Evolutionary conservation across 2,797 vertebrate genomes (phyloP).

Genomic region (Scarus forsteni): DNA sequence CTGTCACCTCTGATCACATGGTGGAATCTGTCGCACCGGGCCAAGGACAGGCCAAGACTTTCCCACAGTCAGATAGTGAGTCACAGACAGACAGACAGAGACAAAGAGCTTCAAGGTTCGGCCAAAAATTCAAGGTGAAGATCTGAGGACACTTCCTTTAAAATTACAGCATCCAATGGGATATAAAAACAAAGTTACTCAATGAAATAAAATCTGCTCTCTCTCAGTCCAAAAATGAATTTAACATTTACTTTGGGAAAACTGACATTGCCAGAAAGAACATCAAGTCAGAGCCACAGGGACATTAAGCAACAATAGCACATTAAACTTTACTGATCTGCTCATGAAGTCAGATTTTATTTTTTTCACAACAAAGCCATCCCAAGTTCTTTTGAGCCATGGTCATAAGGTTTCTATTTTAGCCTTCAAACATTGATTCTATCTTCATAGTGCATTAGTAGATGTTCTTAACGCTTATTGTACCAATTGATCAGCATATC

Average conservation of each 20-base stretch:
- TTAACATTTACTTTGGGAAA: background rate
- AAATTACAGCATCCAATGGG: background rate
- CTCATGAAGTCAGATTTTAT: too few species aligned
- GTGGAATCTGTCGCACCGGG: conserved; percentile 55
- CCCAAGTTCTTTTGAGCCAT: too few species aligned
- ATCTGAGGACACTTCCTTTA: conserved; percentile 27
- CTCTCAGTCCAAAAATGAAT: background rate
- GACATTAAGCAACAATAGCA: conserved; percentile 5
- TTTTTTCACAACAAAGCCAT: too few species aligned
- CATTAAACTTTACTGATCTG: background rate
- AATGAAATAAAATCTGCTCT: background rate
- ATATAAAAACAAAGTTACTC: background rate
- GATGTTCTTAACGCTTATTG: too few species aligned
- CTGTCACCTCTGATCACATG: conserved; percentile 73
- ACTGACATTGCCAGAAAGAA: background rate
- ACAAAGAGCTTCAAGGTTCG: conserved; percentile 1
- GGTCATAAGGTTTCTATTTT: too few species aligned
- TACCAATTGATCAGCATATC: too few species aligned
- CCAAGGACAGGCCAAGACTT: conserved; percentile 74
- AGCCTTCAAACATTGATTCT: too few species aligned
- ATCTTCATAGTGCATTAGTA: too few species aligned
- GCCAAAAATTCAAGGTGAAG: too few species aligned
- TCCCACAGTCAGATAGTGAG: conserved; percentile 68
- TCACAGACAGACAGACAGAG: conserved; percentile 21
- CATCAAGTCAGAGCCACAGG: background rate